Evolutionary conservation across 2,797 vertebrate genomes (phyloP).

Genomic region (Sphaeramia orbicularis): DNA sequence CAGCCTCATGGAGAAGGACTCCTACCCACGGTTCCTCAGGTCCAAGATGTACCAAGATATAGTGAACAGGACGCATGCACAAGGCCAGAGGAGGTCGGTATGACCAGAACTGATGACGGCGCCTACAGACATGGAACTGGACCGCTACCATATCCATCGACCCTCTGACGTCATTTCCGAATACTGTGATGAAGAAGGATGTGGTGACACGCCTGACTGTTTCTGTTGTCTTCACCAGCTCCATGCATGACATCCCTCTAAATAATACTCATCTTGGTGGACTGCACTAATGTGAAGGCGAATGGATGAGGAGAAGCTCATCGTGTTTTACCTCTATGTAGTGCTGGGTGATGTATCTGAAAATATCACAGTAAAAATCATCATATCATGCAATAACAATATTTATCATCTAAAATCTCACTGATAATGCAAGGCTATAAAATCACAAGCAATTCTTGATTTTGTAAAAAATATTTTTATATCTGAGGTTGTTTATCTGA

Average conservation of each 20-base stretch:
- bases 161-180: slow-evolving; percentile 50
- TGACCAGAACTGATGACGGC: slow-evolving; percentile 62
- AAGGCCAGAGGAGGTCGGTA: slow-evolving; percentile 91
- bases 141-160: slow-evolving; percentile 33
- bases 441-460: neutral
- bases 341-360: slow-evolving; percentile 29
- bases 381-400: neutral
- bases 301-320: slow-evolving; percentile 16
- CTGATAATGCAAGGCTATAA: neutral
- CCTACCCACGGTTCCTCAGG: slow-evolving; percentile 95
- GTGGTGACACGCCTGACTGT: slow-evolving; percentile 47
- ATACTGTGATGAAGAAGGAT: slow-evolving; percentile 73
- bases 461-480: neutral
- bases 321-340: slow-evolving; percentile 30
- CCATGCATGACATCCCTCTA: slow-evolving; percentile 63
- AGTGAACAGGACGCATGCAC: slow-evolving; percentile 88
- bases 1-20: slow-evolving; percentile 99
- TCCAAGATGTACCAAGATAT: slow-evolving; percentile 98
- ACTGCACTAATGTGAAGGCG: slow-evolving; percentile 13
- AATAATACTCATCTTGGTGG: slow-evolving; percentile 22
- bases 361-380: slow-evolving; percentile 5
- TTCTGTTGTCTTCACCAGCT: slow-evolving; percentile 52
- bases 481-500: neutral
- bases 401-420: slow-evolving; percentile 8
- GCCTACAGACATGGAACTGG: slow-evolving; percentile 39